A percentile compares a stretch with the other conserved stretches of the same genome.
phyloP scores from a whole-genome alignment of 1,140 invertebrate genomes.

The Matsumurasca onukii region DNA sequence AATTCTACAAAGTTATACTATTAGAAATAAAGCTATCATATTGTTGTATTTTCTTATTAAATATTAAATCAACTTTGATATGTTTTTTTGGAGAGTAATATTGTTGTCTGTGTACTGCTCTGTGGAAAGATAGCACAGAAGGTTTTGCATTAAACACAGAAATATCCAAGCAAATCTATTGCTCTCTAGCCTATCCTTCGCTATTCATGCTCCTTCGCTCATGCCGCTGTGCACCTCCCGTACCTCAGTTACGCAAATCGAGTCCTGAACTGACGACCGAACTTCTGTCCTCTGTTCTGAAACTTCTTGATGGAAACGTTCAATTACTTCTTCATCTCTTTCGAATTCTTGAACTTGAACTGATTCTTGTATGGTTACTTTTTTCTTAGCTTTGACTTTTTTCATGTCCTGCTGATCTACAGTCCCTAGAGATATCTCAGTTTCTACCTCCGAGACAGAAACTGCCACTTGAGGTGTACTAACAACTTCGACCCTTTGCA shows the following conservation, averaged over 20 bases:
- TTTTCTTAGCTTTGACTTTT: constrained; percentile 32
- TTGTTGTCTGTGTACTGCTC: too few relatives aligned
- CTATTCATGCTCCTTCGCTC: not conserved
- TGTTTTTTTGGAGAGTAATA: too few relatives aligned
- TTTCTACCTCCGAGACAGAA: constrained; percentile 30
- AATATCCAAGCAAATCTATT: not conserved
- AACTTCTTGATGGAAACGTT: not conserved
- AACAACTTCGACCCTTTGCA: constrained; percentile 24
- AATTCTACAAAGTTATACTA: too few relatives aligned
- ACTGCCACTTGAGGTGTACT: constrained; percentile 29
- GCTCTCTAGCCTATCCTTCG: not conserved
- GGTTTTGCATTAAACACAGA: too few relatives aligned
- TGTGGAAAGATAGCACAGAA: too few relatives aligned
- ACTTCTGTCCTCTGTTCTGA: constrained; percentile 15
- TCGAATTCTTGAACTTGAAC: constrained; percentile 29
- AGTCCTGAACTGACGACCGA: constrained; percentile 30
- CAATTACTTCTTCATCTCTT: not conserved
- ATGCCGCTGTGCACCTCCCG: constrained; percentile 13
- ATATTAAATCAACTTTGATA: too few relatives aligned
- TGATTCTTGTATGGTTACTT: constrained; percentile 31
- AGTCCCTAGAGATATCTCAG: constrained; percentile 35
- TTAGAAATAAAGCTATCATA: too few relatives aligned
- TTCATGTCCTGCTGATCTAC: constrained; percentile 34
- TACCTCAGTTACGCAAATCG: constrained; percentile 31
- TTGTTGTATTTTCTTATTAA: too few relatives aligned